Evolutionary conservation across 2,113 vertebrate genomes (phyloP).

Genomic region (Genyomyrus donnyi): DNA sequence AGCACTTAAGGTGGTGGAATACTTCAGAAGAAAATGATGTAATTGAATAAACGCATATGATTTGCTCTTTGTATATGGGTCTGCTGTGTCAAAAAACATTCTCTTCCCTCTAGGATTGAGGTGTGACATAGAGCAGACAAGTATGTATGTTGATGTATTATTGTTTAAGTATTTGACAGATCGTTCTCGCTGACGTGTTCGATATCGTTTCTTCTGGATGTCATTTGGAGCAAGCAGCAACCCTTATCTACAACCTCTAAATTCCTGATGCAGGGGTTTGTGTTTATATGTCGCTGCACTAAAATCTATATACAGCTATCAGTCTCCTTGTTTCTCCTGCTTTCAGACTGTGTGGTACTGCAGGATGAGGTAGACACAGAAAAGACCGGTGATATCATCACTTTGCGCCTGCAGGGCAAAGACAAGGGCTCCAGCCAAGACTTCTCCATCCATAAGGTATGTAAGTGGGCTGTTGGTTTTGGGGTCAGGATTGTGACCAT

Average conservation of each 20-base stretch:
- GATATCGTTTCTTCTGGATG: not conserved
- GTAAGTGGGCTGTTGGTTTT: constrained; percentile 16
- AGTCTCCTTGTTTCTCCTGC: not conserved
- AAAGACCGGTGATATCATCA: constrained; percentile 35
- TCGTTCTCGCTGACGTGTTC: not conserved
- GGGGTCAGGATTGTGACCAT: not conserved
- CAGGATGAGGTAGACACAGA: constrained; percentile 18
- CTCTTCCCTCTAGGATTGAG: not conserved
- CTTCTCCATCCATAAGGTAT: constrained; percentile 51
- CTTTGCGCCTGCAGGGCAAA: constrained; percentile 56
- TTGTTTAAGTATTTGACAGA: not conserved
- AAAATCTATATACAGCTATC: not conserved
- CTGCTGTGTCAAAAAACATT: not conserved
- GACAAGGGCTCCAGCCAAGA: constrained; percentile 48
- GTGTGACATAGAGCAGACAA: not conserved
- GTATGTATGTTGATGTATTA: too few relatives aligned
- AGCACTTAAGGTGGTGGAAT: not conserved
- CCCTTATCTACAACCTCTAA: not conserved
- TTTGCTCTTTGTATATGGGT: not conserved
- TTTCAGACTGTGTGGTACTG: constrained; percentile 59
- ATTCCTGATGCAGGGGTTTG: not conserved
- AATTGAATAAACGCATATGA: not conserved
- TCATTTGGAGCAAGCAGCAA: not conserved
- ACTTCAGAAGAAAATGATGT: not conserved
- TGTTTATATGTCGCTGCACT: not conserved